Evolutionary conservation across 2,888 invertebrate genomes (phyloP), one percentile per base, ranked within the genome.

Genomic region (Euplexia lucipara): DNA sequence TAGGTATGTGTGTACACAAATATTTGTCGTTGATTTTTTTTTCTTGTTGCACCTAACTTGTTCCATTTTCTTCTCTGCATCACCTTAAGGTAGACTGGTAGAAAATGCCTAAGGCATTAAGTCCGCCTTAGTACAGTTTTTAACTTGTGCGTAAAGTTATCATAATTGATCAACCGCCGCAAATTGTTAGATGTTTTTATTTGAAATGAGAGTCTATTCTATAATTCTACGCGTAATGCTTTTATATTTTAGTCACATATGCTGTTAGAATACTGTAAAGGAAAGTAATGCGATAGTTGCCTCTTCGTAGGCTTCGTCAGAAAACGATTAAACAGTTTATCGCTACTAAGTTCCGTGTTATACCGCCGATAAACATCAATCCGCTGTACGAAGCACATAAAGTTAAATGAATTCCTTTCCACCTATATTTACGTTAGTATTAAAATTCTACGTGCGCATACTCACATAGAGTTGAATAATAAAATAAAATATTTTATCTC

Each of bases 321-420:
- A 53, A 53, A 70, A 44, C 48, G 42, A 70, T 73, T 48, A 73
- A 42, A 52, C 9, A 48, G 1, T 47, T 57, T 20, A 64, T 34
- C 16, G 18, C 30, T 37, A 22, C 22, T 48, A 12, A 52, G 30
- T 72, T 47, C 18, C 9, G 32, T 26, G 45, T 52, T 57, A 8
- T 26, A 12, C 16, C n/a, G 8, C 34, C 39, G 2, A 54, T 48
- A 48, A 49, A 51, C 53, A 67, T 59, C 54, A 54, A 67, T 59
- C 12, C 3, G 7, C 30, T 20, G 22, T 16, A 57, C 14, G 0
- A 57, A 57, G 57, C 35, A 3, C 48, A 62, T 70, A 58, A 75
- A 69, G n/a, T 54, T 49, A 22, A 45, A 51, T 58, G 12, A 37
- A 51, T 69, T 54, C 45, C 39, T 53, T 16, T 74, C 49, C 16